phyloP scores from a whole-genome alignment of 2,888 invertebrate genomes.

The Drosophila imparisetae region DNA sequence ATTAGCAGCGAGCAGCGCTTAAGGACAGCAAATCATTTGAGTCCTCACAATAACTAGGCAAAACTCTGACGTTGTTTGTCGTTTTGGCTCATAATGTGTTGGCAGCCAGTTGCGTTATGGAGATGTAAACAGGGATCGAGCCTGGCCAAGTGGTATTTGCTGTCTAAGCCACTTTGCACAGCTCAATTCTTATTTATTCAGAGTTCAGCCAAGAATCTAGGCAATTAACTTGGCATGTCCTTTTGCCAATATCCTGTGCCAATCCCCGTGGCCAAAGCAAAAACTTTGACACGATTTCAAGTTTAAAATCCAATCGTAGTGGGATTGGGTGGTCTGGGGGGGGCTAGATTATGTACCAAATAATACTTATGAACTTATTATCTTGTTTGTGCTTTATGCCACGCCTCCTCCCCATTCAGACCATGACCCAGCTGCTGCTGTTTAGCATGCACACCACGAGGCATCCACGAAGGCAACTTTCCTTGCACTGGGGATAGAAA shows the following conservation, averaged over 20 bases:
- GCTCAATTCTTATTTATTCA: conserved; percentile 40
- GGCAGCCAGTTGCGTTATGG: conserved; percentile 37
- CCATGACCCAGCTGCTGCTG: conserved; percentile 28
- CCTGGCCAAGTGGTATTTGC: neutral
- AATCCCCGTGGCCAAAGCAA: conserved; percentile 30
- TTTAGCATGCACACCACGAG: conserved; percentile 74
- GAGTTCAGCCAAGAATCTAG: conserved; percentile 46
- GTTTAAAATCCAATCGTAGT: conserved; percentile 65
- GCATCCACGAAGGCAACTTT: conserved; percentile 42
- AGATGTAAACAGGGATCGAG: conserved; percentile 31
- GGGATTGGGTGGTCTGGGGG: neutral
- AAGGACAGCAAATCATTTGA: conserved; percentile 45
- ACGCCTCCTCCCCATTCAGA: conserved; percentile 19
- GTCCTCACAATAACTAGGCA: conserved; percentile 25
- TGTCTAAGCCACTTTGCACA: conserved; percentile 24
- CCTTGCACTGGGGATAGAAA: conserved; percentile 73
- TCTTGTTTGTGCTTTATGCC: conserved; percentile 73
- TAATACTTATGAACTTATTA: conserved; percentile 81
- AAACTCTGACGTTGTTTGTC: conserved; percentile 15
- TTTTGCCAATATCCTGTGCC: conserved; percentile 40
- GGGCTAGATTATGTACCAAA: conserved; percentile 67
- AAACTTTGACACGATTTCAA: conserved; percentile 68
- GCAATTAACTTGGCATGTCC: conserved; percentile 60
- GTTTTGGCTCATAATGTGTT: conserved; percentile 17
- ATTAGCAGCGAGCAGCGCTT: conserved; percentile 52